Evolutionary conservation across 2,113 vertebrate genomes (phyloP).

Genomic region (Recurvirostra avosetta): DNA sequence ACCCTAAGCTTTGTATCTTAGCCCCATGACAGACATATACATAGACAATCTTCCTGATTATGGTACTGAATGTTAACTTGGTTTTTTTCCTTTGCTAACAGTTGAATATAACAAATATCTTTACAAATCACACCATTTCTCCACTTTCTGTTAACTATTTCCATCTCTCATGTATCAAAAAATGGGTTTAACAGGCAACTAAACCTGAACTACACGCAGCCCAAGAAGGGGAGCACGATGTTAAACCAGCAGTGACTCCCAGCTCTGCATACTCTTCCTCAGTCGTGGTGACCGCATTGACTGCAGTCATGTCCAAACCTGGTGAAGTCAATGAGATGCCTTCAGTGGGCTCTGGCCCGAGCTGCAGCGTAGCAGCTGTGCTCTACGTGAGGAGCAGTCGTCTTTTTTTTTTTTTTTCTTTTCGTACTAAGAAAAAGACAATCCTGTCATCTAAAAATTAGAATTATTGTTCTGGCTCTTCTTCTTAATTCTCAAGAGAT

Average conservation of each 20-base stretch:
- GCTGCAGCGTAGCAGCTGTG: neutral
- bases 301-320: neutral
- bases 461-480: neutral
- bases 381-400: neutral
- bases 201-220: neutral
- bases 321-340: neutral
- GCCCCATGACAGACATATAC: neutral
- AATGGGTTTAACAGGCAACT: neutral
- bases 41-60: neutral
- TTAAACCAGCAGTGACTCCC: neutral
- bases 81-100: neutral
- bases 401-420: too few relatives aligned
- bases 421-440: neutral
- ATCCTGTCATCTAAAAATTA: neutral
- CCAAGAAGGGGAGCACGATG: neutral
- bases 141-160: neutral
- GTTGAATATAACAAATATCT: neutral
- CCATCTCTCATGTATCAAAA: neutral
- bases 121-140: neutral
- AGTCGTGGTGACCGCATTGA: neutral
- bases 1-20: conserved; percentile 9
- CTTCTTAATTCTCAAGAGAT: neutral
- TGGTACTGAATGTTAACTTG: neutral
- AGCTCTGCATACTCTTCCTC: neutral
- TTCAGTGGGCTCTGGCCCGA: neutral